Conservation (phyloP, 2,888 invertebrate genomes). For the Halocaridina rubra region DNA sequence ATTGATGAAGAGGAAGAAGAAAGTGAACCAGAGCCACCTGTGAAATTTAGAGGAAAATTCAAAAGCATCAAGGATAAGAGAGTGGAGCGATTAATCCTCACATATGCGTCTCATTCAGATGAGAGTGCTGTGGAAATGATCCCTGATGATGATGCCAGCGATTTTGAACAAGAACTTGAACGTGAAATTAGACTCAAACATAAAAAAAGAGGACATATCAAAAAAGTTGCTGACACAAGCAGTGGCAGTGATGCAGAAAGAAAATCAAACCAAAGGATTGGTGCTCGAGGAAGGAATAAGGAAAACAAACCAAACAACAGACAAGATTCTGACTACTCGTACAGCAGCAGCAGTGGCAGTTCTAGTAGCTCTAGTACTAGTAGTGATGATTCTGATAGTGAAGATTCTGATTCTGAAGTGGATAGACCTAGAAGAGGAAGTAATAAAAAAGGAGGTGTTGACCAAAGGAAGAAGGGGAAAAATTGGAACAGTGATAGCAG, state of each 20-base stretch:
- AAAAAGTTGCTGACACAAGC: conserved; percentile 31
- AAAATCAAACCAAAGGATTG: not conserved
- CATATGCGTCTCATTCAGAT: conserved; percentile 62
- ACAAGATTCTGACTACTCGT: conserved; percentile 42
- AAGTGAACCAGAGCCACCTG: conserved; percentile 60
- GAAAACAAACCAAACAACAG: conserved; percentile 52
- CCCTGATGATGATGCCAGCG: conserved; percentile 62
- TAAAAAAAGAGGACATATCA: conserved; percentile 24
- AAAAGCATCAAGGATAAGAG: conserved; percentile 61
- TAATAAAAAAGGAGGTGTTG: not conserved
- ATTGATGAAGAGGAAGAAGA: conserved; percentile 51
- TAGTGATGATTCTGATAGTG: conserved; percentile 22
- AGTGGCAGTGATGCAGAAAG: conserved; percentile 33
- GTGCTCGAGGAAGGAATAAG: conserved; percentile 39
- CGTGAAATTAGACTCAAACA: conserved; percentile 53
- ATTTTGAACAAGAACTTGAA: conserved; percentile 60
- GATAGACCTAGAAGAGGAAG: conserved; percentile 19
- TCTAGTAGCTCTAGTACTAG: conserved; percentile 9
- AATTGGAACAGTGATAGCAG: conserved; percentile 51
- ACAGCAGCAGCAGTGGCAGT: conserved; percentile 15
- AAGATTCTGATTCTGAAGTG: conserved; percentile 37
- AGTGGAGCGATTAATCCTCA: conserved; percentile 58
- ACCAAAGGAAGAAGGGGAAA: conserved; percentile 12
- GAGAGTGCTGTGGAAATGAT: conserved; percentile 62
- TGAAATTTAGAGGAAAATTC: conserved; percentile 61